Evolutionary conservation across 2,797 vertebrate genomes (phyloP), one percentile per base, ranked within the genome.

Genomic region (Cryptoprocta ferox): DNA sequence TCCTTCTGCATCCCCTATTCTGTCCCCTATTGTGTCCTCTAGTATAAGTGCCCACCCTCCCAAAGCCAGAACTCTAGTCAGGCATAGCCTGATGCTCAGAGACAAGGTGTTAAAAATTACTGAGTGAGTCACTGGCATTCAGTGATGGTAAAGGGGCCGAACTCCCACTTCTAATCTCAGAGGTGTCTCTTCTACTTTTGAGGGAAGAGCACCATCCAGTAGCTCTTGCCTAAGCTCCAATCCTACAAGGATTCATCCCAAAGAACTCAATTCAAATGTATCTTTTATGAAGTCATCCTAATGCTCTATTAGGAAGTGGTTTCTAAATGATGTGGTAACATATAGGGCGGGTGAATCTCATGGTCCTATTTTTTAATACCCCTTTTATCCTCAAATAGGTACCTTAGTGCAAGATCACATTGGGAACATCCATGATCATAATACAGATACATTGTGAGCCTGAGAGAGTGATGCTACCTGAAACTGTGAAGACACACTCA

Each of bases 1-100:
- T 2, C 3, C 0, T 32, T 12, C 3, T 19, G 1, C 26, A 6
- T 42, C 10, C 10, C 1, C 18, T 59, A 0, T 9, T 24, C 21
- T 59, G 19, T 59, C 21, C 2, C 2, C 0, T 39, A 12, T 4
- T 24, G 1, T 35, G 6, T 56, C 7, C 9, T 2, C 14, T 37
- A 0, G 28, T 45, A 70, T 56, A 65, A 70, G 26, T 2, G 16
- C 0, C 3, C 26, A n/a, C 45, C 2, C 18, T 28, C 32, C 28
- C 16, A 3, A 84, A 84, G 70, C n/a, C 45, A 48, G 5, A 89
- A 80, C 42, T 63, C 1, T 18, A 39, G 30, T 75, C 2, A 32
- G 39, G 3, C 14, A 80, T 21, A 96, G 2, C 1, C 21, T 28
- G 6, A 9, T 24, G 14, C 63, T 68, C 32, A n/a, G 2, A 87